Evolutionary conservation across 2,888 invertebrate genomes (phyloP).

Genomic region (Drosophila nigricruria): DNA sequence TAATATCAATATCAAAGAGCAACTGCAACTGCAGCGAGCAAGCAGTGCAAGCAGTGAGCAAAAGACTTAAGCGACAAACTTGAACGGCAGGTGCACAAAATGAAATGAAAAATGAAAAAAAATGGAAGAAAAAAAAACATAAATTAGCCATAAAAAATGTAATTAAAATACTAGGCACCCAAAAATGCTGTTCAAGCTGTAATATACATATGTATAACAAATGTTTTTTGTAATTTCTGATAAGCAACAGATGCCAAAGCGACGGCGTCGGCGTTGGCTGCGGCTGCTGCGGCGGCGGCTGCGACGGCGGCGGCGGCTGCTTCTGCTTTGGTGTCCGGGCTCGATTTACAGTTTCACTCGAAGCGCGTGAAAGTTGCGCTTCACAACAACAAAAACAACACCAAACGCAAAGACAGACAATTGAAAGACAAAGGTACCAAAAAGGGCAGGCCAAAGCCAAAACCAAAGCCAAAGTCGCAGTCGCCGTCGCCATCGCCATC

Average conservation of each 20-base stretch:
- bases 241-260: constrained; percentile 28
- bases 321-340: constrained; percentile 42
- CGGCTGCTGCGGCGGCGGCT: constrained; percentile 15
- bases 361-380: constrained; percentile 77
- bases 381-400: constrained; percentile 44
- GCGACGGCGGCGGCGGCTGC: constrained; percentile 14
- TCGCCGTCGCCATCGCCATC: background rate
- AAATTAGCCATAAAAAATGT: constrained; percentile 5
- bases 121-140: background rate
- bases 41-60: constrained; percentile 45
- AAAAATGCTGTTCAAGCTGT: background rate
- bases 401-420: constrained; percentile 24
- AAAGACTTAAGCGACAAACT: constrained; percentile 70
- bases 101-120: background rate
- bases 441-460: constrained; percentile 46
- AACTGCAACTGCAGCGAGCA: constrained; percentile 30
- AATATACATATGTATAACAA: constrained; percentile 4
- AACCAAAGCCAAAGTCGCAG: constrained; percentile 21
- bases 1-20: constrained; percentile 41
- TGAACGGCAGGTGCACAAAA: constrained; percentile 36
- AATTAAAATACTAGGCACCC: background rate
- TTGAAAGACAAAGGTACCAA: constrained; percentile 36
- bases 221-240: constrained; percentile 15
- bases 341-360: constrained; percentile 73
- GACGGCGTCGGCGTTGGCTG: background rate